Base-by-base conservation (phyloP, 2,888 invertebrate species). In the Isotomurus palustris region DNA sequence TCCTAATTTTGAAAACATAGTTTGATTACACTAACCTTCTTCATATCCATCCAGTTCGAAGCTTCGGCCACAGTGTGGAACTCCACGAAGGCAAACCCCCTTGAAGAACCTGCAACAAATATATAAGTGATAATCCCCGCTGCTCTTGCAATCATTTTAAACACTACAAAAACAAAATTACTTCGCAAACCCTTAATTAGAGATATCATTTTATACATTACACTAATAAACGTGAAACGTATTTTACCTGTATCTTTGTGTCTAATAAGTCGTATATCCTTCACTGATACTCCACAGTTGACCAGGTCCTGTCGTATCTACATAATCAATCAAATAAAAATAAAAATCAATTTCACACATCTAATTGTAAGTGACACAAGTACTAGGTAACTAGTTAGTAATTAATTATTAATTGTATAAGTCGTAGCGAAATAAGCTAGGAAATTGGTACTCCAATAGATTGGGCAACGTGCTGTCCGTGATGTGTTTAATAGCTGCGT, bases 1-100 rank as follows among this genome's bases (percentile, higher is more conserved):
- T 32, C 8, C 14, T 32, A 32, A 10, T 32, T 32, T 32, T 8
- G 17, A 8, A 40, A 40, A 17, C 6, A 14, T 40, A n/a, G 21
- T 36, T 2, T 22, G 3, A 1, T 12, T 38, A 36, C 25, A 62
- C 62, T 69, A 84, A 88, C 88, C 85, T 91, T 87, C 82, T 88
- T 89, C 79, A 84, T 81, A 78, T 91, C 90, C 88, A 92, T 91
- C 90, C 91, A 91, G 76, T 84, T 84, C 76, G 84, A 84, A 75
- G 92, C 91, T 81, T 91, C 90, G 77, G 84, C 83, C 77, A 87
- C 83, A 78, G 86, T 85, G 78, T 85, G 83, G 84, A 93, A 93
- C 83, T 93, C 92, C 81, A 92, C 88, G 84, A 91, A 91, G 81
- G 87, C 89, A 82, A 89, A 88, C 76, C 88, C 88, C 76, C 88